These are phyloP conservation scores for Phalacrocorax brasilianus DNA, from an alignment of 2,113 vertebrate species.

Conservation along the genomic window DNA sequence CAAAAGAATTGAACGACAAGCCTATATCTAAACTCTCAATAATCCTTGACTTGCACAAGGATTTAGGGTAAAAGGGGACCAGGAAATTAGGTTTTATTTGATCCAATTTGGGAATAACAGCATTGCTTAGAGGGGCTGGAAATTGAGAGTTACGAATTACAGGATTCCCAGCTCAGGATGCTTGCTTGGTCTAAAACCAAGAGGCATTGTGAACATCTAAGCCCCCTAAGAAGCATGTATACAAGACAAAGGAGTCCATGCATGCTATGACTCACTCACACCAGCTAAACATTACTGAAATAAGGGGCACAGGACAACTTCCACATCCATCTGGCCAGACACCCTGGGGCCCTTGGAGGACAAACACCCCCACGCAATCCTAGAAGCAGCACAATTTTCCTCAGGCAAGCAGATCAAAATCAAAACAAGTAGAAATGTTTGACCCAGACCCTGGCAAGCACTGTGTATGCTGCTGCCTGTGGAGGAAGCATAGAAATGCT, in stretches of 20 bases:
- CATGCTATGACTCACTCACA: fast-evolving
- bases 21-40: not conserved
- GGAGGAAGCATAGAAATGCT: not conserved
- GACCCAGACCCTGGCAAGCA: not conserved
- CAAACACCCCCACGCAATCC: fast-evolving
- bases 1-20: not conserved
- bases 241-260: not conserved
- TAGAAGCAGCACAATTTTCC: not conserved
- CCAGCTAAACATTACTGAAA: not conserved
- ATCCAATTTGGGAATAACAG: not conserved
- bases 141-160: not conserved
- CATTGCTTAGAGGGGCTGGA: not conserved
- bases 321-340: not conserved
- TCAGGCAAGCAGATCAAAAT: not conserved
- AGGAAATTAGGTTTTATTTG: not conserved
- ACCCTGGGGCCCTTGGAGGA: not conserved
- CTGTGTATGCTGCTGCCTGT: fast-evolving
- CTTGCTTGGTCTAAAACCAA: not conserved
- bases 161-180: not conserved
- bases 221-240: not conserved
- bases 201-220: not conserved
- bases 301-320: not conserved
- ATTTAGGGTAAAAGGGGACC: not conserved
- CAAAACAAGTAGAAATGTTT: not conserved
- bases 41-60: not conserved